Base-by-base conservation (phyloP, 2,113 vertebrate species). In the Microcebus ravelobensis region DNA sequence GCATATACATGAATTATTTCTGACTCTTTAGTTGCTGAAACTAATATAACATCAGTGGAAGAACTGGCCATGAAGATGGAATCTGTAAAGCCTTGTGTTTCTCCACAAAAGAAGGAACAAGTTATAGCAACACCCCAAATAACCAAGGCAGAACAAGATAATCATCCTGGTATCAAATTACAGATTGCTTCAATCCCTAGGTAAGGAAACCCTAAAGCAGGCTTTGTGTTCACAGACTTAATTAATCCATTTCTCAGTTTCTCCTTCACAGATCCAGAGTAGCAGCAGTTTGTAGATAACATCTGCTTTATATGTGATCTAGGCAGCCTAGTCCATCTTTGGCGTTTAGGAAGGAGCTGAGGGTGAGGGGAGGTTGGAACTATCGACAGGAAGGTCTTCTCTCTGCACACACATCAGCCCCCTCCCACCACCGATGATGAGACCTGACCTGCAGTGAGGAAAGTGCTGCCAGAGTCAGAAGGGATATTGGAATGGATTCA, bases 111-210 rank as follows among this genome's bases (percentile, higher is more conserved):
- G 61, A 68, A 3, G 3, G 87, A 76, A 20, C 92, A 9, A 0
- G 0, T 0, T 17, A 13, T 0, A 27, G 84, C 0, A 0, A 97
- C 94, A 31, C 97, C 96, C 2, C 70, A n/a, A 12, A n/a, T 3
- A 7, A 9, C 7, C 0, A 12, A n/a, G 9, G 45, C 4, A 42
- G 6, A 73, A n/a, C 34, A 77, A 39, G 1, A 57, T 39, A 50
- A 57, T 59, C 92, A 98, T 25, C 93, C 95, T 12, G 92, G 98
- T 0, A 52, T 99, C 97, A 99, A 99, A 88, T n/a, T 99, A 0
- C 98, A 97, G 61, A 70, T 99, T 0, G 92, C 96, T 0, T 83
- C 98, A 0, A 68, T 96, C 0, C 61, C 96, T 45, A 98, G 98
- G 99, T 99, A 96, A 98, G 98, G 68, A 52, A 6, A 27, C 59